These are phyloP conservation scores for Acanthoscelides obtectus DNA, from an alignment of 2,888 invertebrate genomes.

Conservation along the genomic window DNA sequence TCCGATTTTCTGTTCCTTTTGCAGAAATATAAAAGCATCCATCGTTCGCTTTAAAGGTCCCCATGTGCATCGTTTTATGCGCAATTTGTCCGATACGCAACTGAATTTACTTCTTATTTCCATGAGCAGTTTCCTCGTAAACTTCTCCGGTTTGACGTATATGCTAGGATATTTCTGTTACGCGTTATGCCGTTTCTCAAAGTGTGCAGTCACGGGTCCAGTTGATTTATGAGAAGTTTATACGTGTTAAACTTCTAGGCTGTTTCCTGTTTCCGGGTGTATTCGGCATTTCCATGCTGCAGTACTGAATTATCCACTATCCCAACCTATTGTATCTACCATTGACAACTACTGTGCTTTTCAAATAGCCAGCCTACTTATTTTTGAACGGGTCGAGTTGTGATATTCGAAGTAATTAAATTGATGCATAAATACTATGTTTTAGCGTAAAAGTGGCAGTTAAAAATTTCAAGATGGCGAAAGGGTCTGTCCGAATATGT, in stretches of 20 bases:
- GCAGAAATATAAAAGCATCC: not conserved
- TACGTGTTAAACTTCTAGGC: not conserved
- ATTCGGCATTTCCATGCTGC: not conserved
- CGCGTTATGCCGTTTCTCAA: not conserved
- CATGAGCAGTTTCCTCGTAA: not conserved
- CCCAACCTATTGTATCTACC: too few relatives aligned
- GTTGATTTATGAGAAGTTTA: not conserved
- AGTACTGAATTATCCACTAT: too few relatives aligned
- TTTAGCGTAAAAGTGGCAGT: too few relatives aligned
- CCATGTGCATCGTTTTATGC: not conserved
- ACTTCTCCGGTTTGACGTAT: not conserved
- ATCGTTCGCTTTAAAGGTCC: not conserved
- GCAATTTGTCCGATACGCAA: not conserved
- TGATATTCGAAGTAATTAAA: too few relatives aligned
- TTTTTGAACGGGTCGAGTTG: too few relatives aligned
- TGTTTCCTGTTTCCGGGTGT: not conserved
- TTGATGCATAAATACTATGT: too few relatives aligned
- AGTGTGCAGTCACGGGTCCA: not conserved
- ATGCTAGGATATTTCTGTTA: not conserved
- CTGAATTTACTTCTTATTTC: not conserved
- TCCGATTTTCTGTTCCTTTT: not conserved
- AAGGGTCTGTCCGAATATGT: too few relatives aligned
- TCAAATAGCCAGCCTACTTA: too few relatives aligned
- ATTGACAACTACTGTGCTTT: too few relatives aligned
- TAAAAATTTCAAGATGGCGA: too few relatives aligned